Evolutionary conservation across 2,797 vertebrate genomes (phyloP), one percentile per base, ranked within the genome.

Genomic region (Graptemys geographica): DNA sequence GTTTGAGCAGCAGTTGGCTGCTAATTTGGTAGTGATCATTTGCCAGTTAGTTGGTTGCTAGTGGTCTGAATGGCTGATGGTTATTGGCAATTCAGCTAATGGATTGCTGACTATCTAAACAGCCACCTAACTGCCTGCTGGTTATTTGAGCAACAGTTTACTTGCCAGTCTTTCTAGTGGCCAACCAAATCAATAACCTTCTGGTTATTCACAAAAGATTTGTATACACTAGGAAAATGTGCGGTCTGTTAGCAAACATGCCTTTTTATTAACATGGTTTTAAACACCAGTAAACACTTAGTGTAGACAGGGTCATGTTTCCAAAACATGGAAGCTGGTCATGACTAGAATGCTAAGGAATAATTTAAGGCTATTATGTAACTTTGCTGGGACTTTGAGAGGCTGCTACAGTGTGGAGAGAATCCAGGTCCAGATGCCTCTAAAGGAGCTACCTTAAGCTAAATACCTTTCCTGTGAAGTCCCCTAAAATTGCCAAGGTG

Each of bases 341-440:
- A 37, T 69, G 76, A 79, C 41, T 53, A 55, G 31, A 31, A 69
- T n/a, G 78, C 72, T 57, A 59, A 21, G 16, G 51, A 86, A 28
- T 79, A 86, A 25, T 81, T 93, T 90, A 55, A 80, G 27, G 25
- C 8, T 87, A 23, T 92, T 83, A 41, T 6, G 80, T 21, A 86
- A 82, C 78, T 93, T 93, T 94, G 80, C 72, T 88, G 85, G 81
- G 52, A 49, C 80, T 56, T 91, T 95, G 93, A 97, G 84, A 37
- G 21, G 86, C 92, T 89, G n/a, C 90, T 92, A 87, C 79, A 79
- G 83, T 15, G 81, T 92, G 88, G 84, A 93, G 59, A 83, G 89
- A 80, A 89, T 92, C 83, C 1, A 3, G 65, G 65, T 72, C 4
- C 16, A 4, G 62, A 65, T 31, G 31, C 62, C 16, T n/a, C 8